Base-by-base conservation (phyloP, 53 echinoderm and acorn worm genomes). In the Stichopus horrens region DNA sequence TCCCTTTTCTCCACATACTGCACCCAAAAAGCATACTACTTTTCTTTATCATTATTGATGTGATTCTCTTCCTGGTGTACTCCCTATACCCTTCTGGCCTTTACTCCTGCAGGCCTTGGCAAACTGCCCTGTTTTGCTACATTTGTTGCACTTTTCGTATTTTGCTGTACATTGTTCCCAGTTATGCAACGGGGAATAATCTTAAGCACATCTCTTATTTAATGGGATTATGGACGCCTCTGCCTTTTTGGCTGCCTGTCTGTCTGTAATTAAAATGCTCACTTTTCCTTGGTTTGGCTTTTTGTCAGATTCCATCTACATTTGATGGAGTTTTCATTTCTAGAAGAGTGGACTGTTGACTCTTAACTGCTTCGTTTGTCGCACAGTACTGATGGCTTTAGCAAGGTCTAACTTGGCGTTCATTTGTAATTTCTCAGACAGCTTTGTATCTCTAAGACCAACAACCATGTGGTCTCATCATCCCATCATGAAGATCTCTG, bases 391-490 rank as follows among this genome's bases (percentile, higher is more conserved):
- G 7, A 88, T 86, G 7, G 91, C 83, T 55, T 77, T 66, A 2
- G 51, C 79, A 4, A 91, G 79, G 22, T 83, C 90, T 5, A 90
- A 83, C n/a, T 88, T 55, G 1, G 90, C 66, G 54, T 90, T 86
- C 6, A 88, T 54, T 79, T 90, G 88, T 6, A 92, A 21, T 13
- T 75, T 88, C 52, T 93, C 93, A 7, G 93, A 90, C 52, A 90
- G 79, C 54, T 55, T 77, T 6, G 55, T 74, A 73, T 86, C 76
- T 9, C 51, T 60, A 9, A 90, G 76, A 9, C 90, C 91, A 4
- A 90, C 82, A 10, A 93, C 88, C 13, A 89, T 84, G 23, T 86
- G 76, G 11, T 54, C 88, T 52, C 21, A 91, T 77, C 74, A 93
- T 54, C 60, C 77, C 88, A 6, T 91, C 91, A 56, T 89, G 88